Conservation (phyloP, 2,888 invertebrate species). For the Microctonus aethiopoides region DNA sequence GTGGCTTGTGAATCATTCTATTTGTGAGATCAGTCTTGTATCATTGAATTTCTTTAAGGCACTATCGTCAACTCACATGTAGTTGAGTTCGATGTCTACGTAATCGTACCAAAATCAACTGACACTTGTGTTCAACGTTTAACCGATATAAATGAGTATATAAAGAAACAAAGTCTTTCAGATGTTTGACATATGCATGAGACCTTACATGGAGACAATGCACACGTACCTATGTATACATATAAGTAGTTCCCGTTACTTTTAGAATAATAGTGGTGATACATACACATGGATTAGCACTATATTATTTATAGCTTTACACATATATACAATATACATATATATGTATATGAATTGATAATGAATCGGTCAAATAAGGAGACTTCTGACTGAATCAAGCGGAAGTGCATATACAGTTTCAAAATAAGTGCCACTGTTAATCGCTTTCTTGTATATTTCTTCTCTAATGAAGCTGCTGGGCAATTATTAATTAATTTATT, state of each 20-base stretch:
- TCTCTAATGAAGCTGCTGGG: no score
- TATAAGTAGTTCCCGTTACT: constrained; percentile 19
- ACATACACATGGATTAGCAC: no score
- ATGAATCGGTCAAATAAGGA: not conserved
- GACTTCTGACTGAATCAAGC: not conserved
- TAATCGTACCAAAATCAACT: not conserved
- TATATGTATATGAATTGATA: not conserved
- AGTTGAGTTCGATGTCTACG: not conserved
- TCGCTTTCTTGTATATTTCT: not conserved
- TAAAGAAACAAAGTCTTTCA: constrained; percentile 5
- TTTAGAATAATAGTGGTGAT: not conserved
- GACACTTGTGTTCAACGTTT: not conserved
- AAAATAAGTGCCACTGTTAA: not conserved
- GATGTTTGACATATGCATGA: constrained; percentile 17
- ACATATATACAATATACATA: no score
- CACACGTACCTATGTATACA: constrained; percentile 3
- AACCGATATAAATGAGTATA: not conserved
- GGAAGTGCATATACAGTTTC: not conserved
- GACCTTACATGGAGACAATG: constrained; percentile 16
- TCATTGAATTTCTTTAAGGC: not conserved
- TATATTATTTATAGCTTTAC: not conserved
- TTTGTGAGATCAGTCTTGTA: constrained; percentile 12
- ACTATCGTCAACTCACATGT: not conserved
- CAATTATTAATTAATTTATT: no score
- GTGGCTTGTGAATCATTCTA: constrained; percentile 39